A percentile compares a stretch with the other conserved stretches of the same genome.
Conservation (phyloP, 2,888 invertebrate species). For the Rhamphomyia laevipes region DNA sequence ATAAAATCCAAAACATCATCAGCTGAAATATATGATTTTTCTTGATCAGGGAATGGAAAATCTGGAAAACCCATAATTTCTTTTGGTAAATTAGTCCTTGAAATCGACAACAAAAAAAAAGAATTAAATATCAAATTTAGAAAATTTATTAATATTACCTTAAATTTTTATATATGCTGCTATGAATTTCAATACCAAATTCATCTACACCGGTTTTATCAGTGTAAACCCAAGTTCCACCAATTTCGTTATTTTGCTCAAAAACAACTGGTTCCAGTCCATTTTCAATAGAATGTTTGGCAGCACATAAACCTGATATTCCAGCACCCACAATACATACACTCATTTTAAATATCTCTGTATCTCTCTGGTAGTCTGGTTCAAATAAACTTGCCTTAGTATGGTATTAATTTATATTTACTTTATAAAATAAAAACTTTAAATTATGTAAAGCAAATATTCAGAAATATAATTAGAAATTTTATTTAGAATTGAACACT, state of each 20-base stretch:
- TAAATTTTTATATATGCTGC: conserved; percentile 85
- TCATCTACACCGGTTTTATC: conserved; percentile 60
- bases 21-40: conserved; percentile 63
- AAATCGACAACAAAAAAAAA: background rate
- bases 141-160: conserved; percentile 42
- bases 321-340: conserved; percentile 76
- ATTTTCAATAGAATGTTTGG: conserved; percentile 49
- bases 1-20: conserved; percentile 65
- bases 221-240: conserved; percentile 91
- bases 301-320: conserved; percentile 74
- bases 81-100: conserved; percentile 84
- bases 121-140: background rate
- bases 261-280: conserved; percentile 52
- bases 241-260: conserved; percentile 64
- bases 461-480: no score
- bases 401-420: no score
- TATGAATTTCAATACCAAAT: conserved; percentile 71
- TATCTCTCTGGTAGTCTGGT: no score
- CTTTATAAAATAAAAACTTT: no score
- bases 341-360: background rate
- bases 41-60: conserved; percentile 60
- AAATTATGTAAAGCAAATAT: no score
- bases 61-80: conserved; percentile 90
- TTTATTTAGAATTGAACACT: no score
- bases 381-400: no score